A percentile compares a stretch with the other conserved stretches of the same genome.
Evolutionary conservation across 1,140 invertebrate genomes (phyloP).

Genomic region (Drosophila melanica): DNA sequence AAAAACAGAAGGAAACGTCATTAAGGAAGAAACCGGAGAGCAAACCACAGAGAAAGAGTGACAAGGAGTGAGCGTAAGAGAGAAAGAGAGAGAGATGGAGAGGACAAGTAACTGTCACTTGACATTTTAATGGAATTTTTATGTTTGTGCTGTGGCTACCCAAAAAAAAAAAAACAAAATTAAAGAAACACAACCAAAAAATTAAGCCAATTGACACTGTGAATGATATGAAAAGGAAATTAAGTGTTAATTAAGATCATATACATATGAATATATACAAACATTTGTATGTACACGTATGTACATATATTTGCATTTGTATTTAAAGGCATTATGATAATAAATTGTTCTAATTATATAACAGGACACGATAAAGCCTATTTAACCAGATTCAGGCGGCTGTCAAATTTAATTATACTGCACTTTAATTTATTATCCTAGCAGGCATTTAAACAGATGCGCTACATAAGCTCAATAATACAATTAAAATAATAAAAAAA

Average conservation of each 20-base stretch:
- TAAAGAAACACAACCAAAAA: constrained; percentile 14
- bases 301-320: too few relatives aligned
- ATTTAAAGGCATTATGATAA: too few relatives aligned
- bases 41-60: constrained; percentile 5
- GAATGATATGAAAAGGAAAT: constrained; percentile 9
- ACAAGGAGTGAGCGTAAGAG: not conserved
- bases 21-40: constrained; percentile 7
- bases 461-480: too few relatives aligned
- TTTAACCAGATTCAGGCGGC: too few relatives aligned
- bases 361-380: too few relatives aligned
- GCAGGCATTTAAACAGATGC: too few relatives aligned
- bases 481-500: too few relatives aligned
- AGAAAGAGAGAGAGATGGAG: not conserved
- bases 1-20: constrained; percentile 17
- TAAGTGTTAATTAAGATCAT: constrained; percentile 24
- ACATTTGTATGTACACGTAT: too few relatives aligned
- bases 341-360: too few relatives aligned
- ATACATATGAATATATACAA: not conserved
- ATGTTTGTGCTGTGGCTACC: constrained; percentile 48
- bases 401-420: too few relatives aligned
- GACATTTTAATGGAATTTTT: constrained; percentile 76
- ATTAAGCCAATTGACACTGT: constrained; percentile 6
- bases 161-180: constrained; percentile 23
- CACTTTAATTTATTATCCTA: too few relatives aligned
- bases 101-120: constrained; percentile 52